Evolutionary conservation across 1,140 invertebrate species (phyloP), one percentile per base, ranked within the genome.

Genomic region (Platorchestia sp.): DNA sequence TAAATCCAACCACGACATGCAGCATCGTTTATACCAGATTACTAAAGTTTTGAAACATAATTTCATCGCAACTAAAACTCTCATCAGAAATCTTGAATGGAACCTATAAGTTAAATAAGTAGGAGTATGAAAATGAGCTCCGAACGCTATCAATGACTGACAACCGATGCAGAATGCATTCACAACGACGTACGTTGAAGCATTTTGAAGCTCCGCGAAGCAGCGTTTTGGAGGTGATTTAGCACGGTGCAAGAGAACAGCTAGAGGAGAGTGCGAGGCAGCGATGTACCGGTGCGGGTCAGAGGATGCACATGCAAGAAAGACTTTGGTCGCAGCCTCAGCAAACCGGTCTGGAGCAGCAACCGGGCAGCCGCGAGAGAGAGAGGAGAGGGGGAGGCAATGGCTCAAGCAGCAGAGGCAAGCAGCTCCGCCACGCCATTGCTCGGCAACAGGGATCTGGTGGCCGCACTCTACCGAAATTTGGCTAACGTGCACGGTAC

Each of bases 261-360:
- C 6, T 89, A 5, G 10, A 44, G 87, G 27, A 42, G 87, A 89
- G 43, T 16, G 87, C 41, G 41, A 89, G 87, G 87, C 87, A 89
- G 87, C n/a, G 87, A 44, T 44, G 43, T 89, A 89, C 41, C 87
- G 87, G 87, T 89, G 87, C 87, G 41, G 87, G 87, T 89, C 87
- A 89, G n/a, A 44, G 87, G 87, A 89, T 89, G 87, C 87, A 89
- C 87, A 89, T 41, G 41, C 87, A 41, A 89, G 87, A 44, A 75
- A 75, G 59, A 75, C 59, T 75, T 36, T 5, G 86, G 87, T 89
- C 87, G 27, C 87, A 89, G 87, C 41, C 87, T 89, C 87, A 42
- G 87, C 87, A 89, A 89, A 89, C 87, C 87, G 87, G 87, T 89
- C 87, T 44, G 87, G 87, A 89, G 87, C n/a, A 89, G 87, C 87